A percentile compares a stretch with the other conserved stretches of the same genome.
These are phyloP conservation scores for Myiozetetes cayanensis DNA, from an alignment of 2,113 vertebrate genomes.

Conservation along the genomic window DNA sequence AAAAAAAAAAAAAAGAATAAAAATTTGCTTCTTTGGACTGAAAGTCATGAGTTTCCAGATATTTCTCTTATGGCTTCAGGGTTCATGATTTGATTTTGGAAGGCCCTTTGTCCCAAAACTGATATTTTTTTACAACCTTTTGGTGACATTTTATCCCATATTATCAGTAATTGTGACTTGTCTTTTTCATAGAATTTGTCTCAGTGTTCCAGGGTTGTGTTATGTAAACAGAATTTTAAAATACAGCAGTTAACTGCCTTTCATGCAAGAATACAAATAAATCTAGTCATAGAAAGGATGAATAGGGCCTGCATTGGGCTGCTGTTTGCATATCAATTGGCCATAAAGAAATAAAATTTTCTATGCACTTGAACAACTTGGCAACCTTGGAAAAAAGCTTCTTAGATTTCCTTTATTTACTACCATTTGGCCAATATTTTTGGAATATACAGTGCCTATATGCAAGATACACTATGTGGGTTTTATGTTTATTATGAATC, in stretches of 20 bases:
- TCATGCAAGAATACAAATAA: background rate
- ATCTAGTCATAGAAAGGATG: background rate
- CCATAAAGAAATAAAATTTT: background rate
- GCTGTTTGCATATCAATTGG: background rate
- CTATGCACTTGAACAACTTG: background rate
- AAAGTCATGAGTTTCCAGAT: background rate
- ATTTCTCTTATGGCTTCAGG: background rate
- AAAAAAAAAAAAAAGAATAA: background rate
- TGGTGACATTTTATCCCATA: background rate
- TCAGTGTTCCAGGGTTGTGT: background rate
- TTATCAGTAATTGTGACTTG: background rate
- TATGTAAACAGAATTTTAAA: background rate
- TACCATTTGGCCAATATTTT: background rate
- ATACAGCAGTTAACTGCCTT: background rate
- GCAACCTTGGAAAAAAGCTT: background rate
- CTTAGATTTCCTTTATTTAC: background rate
- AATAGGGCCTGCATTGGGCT: background rate
- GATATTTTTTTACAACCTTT: background rate
- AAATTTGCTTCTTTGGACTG: background rate
- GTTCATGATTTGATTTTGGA: background rate
- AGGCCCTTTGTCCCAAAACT: background rate
- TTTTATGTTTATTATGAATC: background rate
- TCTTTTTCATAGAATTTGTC: background rate
- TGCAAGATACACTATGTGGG: background rate
- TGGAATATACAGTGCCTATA: background rate